Conservation (phyloP, 30 jellyfish, hydroid and myxozoan genomes). For the Sanderia malayensis region DNA sequence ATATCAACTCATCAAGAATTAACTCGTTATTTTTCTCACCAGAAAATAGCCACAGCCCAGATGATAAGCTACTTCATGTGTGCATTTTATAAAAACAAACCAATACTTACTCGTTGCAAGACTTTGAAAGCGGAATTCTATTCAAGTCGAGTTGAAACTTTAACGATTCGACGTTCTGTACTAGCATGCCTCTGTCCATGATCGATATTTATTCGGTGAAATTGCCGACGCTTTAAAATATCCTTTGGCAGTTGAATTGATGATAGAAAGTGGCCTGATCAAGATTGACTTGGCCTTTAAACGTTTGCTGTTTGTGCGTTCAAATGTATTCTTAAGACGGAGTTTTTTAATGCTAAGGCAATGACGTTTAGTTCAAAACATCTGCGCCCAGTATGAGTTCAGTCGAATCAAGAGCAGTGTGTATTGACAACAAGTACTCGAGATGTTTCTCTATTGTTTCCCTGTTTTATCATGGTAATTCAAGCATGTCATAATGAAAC, state of each 20-base stretch:
- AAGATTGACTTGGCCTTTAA: neutral
- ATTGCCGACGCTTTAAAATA: neutral
- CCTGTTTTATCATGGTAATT: neutral
- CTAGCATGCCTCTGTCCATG: conserved; percentile 82
- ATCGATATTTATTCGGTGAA: neutral
- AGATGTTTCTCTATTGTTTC: neutral
- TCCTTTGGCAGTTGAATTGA: too few species aligned
- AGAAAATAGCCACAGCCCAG: too few species aligned
- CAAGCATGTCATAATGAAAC: neutral
- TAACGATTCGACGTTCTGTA: conserved; percentile 88
- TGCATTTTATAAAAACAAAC: neutral
- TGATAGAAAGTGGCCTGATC: too few species aligned
- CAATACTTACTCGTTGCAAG: conserved; percentile 89
- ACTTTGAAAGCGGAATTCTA: conserved; percentile 92
- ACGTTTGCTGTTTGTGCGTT: neutral
- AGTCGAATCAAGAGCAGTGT: neutral
- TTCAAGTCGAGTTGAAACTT: conserved; percentile 68
- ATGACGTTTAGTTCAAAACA: too few species aligned
- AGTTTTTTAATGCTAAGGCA: neutral
- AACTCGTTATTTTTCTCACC: too few species aligned
- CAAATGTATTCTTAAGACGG: neutral
- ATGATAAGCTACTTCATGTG: too few species aligned
- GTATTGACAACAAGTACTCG: neutral
- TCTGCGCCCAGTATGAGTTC: too few species aligned
- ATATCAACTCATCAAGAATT: too few species aligned